Evolutionary conservation across 2,113 vertebrate genomes (phyloP), one percentile per base, ranked within the genome.

Genomic region (Phyllostomus discolor): DNA sequence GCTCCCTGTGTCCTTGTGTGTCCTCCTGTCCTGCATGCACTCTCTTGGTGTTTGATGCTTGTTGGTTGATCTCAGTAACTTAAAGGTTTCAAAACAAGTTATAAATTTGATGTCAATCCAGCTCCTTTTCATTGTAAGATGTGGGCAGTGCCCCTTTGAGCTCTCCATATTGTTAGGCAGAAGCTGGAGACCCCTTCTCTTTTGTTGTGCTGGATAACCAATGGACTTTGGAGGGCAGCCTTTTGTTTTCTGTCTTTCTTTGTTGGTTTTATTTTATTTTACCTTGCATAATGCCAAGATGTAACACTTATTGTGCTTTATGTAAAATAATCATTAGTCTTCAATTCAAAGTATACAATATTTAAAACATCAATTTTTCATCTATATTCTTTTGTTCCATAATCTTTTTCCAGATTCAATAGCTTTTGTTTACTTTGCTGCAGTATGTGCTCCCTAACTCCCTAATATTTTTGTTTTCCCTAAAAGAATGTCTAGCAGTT

Each of bases 341-440:
- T 79, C 17, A 82, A 41, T n/a, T 73, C 24, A 69, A n/a, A 73
- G 35, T 54, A 91, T 70, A 88, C 9, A 66, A 82, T 78, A 82
- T 83, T 72, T 2, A 72, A 41, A 79, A 24, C 4, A 24, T 31
- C 12, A 46, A 4, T 59, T 64, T 76, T 88, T 82, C 22, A 62
- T 50, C 1, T 59, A 64, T 57, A 41, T 90, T 62, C 5, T 85
- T 76, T 86, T 43, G 59, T 41, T 10, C 4, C 10, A 35, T 4
- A 9, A 59, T 59, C 57, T 43, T 24, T 69, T 6, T 64, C 75
- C 46, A 50, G 73, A 66, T 46, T 52, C 17, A 69, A 1, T 91
- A 35, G 2, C 17, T 24, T 76, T 31, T 90, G 16, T 43, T 91
- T 76, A 22, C 17, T 85, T 94, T 89, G 31, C 31, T 86, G 22